These are phyloP conservation scores for Sylvia borin DNA, from an alignment of 2,797 vertebrate species.

Conservation along the genomic window DNA sequence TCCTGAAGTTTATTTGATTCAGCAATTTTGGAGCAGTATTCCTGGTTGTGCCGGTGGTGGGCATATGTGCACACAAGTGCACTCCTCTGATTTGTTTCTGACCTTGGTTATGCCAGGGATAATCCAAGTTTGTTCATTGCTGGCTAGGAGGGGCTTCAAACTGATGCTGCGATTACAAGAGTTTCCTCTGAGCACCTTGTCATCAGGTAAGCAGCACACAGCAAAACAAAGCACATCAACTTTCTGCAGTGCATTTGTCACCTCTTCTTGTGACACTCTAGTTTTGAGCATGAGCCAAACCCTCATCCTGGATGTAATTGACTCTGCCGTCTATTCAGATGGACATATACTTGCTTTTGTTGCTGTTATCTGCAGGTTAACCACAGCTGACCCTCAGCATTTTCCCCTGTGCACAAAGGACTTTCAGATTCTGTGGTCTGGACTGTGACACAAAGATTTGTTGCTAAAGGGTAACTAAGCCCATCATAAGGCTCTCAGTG, in stretches of 20 bases:
- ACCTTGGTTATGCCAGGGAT: not conserved
- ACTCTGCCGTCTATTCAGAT: not conserved
- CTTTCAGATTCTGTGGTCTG: not conserved
- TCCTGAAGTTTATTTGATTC: not conserved
- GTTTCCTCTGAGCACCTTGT: not conserved
- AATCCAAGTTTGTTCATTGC: not conserved
- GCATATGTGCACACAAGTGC: not conserved
- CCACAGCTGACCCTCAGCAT: not conserved
- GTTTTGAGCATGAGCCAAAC: not conserved
- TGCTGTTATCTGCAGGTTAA: not conserved
- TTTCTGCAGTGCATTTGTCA: not conserved
- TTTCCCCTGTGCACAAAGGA: not conserved
- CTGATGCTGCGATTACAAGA: not conserved
- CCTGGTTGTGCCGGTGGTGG: not conserved
- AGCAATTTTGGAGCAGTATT: not conserved
- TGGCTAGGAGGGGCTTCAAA: not conserved
- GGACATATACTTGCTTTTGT: not conserved
- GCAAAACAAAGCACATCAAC: not conserved
- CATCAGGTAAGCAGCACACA: fast-evolving
- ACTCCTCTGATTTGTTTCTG: not conserved
- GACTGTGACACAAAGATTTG: not conserved
- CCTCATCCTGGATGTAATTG: not conserved
- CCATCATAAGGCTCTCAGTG: not conserved
- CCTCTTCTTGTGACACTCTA: not conserved
- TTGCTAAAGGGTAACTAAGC: not conserved